Conservation (phyloP, 64 coral and sea anemone species). For the Pachyseris speciosa region DNA sequence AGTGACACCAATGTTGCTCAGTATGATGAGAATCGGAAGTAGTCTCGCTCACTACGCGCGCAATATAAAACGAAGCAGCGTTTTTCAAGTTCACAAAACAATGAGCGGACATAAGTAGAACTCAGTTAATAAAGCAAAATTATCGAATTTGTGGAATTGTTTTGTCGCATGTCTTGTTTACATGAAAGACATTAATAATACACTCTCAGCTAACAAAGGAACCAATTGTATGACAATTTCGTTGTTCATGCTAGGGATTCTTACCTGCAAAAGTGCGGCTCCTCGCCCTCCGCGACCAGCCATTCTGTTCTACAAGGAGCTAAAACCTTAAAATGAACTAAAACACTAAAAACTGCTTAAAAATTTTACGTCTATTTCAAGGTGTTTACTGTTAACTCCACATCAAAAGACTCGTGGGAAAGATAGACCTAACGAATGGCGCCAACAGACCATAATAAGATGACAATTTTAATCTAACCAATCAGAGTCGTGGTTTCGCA, state of each 20-base stretch:
- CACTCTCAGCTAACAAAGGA: background rate
- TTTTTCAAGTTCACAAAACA: no score
- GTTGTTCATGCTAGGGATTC: background rate
- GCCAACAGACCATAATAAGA: constrained; percentile 75
- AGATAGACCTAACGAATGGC: constrained; percentile 1
- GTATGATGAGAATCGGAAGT: no score
- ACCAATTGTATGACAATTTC: background rate
- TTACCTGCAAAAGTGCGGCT: constrained; percentile 90
- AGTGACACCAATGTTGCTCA: no score
- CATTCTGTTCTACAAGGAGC: constrained; percentile 43
- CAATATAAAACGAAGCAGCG: no score
- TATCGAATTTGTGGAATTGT: background rate
- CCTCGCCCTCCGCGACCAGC: constrained; percentile 92
- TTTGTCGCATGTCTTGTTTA: background rate
- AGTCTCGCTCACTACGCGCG: no score
- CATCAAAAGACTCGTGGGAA: background rate
- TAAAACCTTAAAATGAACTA: constrained; percentile 30
- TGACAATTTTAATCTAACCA: background rate
- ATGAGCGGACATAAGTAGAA: no score
- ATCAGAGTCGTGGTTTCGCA: background rate
- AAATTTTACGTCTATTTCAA: background rate
- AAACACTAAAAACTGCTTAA: constrained; percentile 5
- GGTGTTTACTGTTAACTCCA: background rate
- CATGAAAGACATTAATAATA: background rate
- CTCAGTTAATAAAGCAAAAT: no score